Percentiles rank a stretch among this genome's conserved stretches.
phyloP scores from a whole-genome alignment of 1,140 invertebrate species.

The Eriosoma lanigerum region DNA sequence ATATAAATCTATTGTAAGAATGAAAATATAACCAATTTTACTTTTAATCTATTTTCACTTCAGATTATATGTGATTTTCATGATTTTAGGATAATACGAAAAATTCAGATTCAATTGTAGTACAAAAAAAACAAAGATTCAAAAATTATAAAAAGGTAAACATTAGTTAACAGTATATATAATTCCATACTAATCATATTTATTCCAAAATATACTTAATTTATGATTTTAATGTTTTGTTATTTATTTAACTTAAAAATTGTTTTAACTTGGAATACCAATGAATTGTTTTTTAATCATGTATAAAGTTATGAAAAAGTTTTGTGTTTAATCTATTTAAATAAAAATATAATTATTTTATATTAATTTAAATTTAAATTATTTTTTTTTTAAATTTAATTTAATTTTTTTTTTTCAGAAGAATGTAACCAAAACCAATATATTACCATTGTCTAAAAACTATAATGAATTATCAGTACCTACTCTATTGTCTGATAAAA shows the following conservation, averaged over 20 bases:
- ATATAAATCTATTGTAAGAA: not conserved
- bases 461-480: not conserved
- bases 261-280: too few relatives aligned
- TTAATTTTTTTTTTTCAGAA: slow-evolving; percentile 16
- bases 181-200: too few relatives aligned
- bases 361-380: too few relatives aligned
- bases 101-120: not conserved
- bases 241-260: too few relatives aligned
- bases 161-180: not conserved
- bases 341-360: not conserved
- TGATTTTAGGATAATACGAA: slow-evolving; percentile 18
- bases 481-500: not conserved
- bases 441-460: not conserved
- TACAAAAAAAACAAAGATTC: not conserved
- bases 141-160: not conserved
- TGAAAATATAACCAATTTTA: slow-evolving; percentile 16
- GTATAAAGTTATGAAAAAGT: too few relatives aligned
- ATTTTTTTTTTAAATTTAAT: too few relatives aligned
- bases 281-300: too few relatives aligned
- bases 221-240: too few relatives aligned
- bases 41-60: not conserved
- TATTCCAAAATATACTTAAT: too few relatives aligned
- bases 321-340: not conserved
- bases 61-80: not conserved
- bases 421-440: not conserved